These are phyloP conservation scores for Onychomys arenicola DNA, from an alignment of 2,797 vertebrate species.

Conservation along the genomic window DNA sequence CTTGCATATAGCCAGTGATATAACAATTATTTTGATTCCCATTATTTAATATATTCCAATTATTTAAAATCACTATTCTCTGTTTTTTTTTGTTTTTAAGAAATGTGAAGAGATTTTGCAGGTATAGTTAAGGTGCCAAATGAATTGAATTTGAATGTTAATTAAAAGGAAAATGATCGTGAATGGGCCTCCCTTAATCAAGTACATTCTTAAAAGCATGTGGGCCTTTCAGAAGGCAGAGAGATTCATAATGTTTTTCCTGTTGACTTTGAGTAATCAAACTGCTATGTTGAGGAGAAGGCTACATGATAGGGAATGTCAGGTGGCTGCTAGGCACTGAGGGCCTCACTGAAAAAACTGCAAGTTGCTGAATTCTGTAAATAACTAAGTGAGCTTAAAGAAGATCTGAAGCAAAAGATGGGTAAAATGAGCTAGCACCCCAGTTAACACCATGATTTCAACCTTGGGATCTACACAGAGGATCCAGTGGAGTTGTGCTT, in stretches of 20 bases:
- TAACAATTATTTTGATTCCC: slow-evolving; percentile 18
- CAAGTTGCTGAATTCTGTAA: slow-evolving; percentile 5
- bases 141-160: slow-evolving; percentile 45
- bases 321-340: not conserved
- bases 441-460: not conserved
- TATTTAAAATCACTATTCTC: not conserved
- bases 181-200: not conserved
- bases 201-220: slow-evolving; percentile 1
- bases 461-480: not conserved
- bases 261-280: not conserved
- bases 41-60: not conserved
- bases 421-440: not conserved
- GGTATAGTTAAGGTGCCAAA: slow-evolving; percentile 14
- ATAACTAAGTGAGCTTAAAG: not conserved
- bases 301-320: not conserved
- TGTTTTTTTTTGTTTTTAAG: not conserved
- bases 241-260: not conserved
- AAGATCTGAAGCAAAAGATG: not conserved
- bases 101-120: slow-evolving; percentile 23
- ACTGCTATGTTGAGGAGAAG: not conserved
- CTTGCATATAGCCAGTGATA: slow-evolving; percentile 1
- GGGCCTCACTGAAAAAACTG: not conserved
- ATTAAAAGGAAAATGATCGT: slow-evolving; percentile 48
- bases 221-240: slow-evolving; percentile 39
- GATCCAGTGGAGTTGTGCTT: not conserved